phyloP scores from a whole-genome alignment of 2,113 vertebrate genomes.

The Bufo bufo region DNA sequence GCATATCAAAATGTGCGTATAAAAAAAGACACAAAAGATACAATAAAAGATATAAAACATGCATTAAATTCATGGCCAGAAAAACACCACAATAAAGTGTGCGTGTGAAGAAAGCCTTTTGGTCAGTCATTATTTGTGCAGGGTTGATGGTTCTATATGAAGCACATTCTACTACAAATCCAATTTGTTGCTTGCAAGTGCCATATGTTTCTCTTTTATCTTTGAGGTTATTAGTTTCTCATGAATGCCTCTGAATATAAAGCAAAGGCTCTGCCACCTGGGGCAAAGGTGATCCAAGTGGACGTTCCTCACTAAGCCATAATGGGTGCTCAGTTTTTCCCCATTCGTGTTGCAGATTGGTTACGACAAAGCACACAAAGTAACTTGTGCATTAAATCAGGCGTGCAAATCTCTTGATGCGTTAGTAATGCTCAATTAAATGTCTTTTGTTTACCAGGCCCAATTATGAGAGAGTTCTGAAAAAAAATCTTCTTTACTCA shows the following conservation, averaged over 20 bases:
- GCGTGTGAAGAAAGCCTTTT: not conserved
- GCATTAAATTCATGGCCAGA: too few relatives aligned
- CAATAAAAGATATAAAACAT: too few relatives aligned
- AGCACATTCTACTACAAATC: not conserved
- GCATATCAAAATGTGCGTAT: too few relatives aligned
- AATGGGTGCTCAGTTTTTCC: not conserved
- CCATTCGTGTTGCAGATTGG: not conserved
- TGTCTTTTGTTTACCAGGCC: conserved; percentile 15
- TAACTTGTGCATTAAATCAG: conserved; percentile 14
- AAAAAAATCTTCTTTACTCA: not conserved
- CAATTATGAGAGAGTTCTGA: conserved; percentile 24
- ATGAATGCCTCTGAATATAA: conserved; percentile 10
- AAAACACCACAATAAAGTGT: too few relatives aligned
- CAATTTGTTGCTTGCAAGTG: not conserved
- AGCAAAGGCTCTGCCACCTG: conserved; percentile 4
- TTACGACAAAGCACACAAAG: not conserved
- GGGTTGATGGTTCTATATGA: not conserved
- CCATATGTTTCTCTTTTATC: conserved; percentile 9
- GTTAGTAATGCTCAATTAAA: conserved; percentile 22
- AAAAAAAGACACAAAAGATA: too few relatives aligned
- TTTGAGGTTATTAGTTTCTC: conserved; percentile 19
- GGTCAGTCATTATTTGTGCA: not conserved
- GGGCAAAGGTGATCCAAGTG: conserved; percentile 20
- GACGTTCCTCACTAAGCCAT: not conserved
- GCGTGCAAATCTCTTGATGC: conserved; percentile 22